phyloP scores from a whole-genome alignment of 1,140 invertebrate species.

The Melitaea cinxia region DNA sequence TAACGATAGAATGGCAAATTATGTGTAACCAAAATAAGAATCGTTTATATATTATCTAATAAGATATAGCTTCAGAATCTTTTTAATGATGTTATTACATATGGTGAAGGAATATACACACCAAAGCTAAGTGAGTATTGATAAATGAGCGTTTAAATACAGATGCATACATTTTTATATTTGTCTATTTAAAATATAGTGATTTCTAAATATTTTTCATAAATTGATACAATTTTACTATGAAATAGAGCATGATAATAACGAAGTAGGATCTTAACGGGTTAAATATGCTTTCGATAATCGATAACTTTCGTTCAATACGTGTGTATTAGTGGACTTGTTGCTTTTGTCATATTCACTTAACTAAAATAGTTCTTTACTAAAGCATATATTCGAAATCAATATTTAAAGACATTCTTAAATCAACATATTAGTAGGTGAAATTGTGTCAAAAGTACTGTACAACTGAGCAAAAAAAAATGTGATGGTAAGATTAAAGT shows the following conservation, averaged over 20 bases:
- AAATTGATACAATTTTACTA: slow-evolving; percentile 40
- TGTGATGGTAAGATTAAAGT: too few species aligned
- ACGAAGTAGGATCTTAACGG: slow-evolving; percentile 45
- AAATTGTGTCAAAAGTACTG: background rate
- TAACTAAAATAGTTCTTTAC: slow-evolving; percentile 33
- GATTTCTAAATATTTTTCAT: slow-evolving; percentile 63
- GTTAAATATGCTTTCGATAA: slow-evolving; percentile 63
- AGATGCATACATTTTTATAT: slow-evolving; percentile 56
- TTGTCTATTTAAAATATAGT: slow-evolving; percentile 52
- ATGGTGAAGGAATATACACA: slow-evolving; percentile 25
- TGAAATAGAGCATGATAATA: slow-evolving; percentile 59
- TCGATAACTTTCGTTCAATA: slow-evolving; percentile 52
- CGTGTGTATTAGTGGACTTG: slow-evolving; percentile 42
- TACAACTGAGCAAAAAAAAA: background rate
- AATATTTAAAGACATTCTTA: slow-evolving; percentile 25
- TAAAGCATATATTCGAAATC: slow-evolving; percentile 23
- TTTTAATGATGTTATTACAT: slow-evolving; percentile 28
- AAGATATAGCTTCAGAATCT: slow-evolving; percentile 25
- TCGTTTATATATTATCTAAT: slow-evolving; percentile 26
- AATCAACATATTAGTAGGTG: slow-evolving; percentile 30
- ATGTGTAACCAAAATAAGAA: slow-evolving; percentile 29
- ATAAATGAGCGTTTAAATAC: slow-evolving; percentile 35
- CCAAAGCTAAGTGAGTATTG: slow-evolving; percentile 36
- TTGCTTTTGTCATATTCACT: slow-evolving; percentile 56
- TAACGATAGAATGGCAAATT: slow-evolving; percentile 24